A percentile compares a stretch with the other conserved stretches of the same genome.
phyloP scores from a whole-genome alignment of 2,888 invertebrate species.

The Octodonta nipae region DNA sequence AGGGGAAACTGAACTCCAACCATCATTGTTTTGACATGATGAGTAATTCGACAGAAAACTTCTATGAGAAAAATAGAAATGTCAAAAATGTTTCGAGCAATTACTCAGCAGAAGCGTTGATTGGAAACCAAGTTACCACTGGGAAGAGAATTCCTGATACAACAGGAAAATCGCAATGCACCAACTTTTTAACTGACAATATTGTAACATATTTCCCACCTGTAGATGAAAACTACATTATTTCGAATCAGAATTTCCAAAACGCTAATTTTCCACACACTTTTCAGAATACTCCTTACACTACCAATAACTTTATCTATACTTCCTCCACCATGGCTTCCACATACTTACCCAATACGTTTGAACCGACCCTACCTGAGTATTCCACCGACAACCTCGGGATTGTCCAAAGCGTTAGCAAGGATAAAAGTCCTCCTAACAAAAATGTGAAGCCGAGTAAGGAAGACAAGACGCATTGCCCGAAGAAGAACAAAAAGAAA shows the following conservation, averaged over 20 bases:
- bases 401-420: constrained; percentile 7
- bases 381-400: constrained; percentile 8
- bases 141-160: constrained; percentile 17
- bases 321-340: constrained; percentile 24
- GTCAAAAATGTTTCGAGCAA: constrained; percentile 27
- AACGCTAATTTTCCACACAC: constrained; percentile 22
- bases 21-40: too few species aligned
- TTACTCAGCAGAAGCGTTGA: constrained; percentile 35
- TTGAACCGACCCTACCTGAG: constrained; percentile 18
- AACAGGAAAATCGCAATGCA: constrained; percentile 22
- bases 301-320: constrained; percentile 25
- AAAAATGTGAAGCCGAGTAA: constrained; percentile 12
- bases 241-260: constrained; percentile 29
- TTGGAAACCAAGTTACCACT: constrained; percentile 26
- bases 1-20: constrained; percentile 8
- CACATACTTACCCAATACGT: constrained; percentile 26
- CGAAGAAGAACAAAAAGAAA: constrained; percentile 26
- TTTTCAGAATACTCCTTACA: constrained; percentile 26
- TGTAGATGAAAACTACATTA: constrained; percentile 29
- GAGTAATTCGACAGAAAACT: constrained; percentile 13
- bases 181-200: constrained; percentile 29
- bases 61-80: too few species aligned
- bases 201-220: constrained; percentile 32
- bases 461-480: constrained; percentile 11
- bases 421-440: constrained; percentile 12